Conservation (phyloP, 2,797 vertebrate genomes). For the Adrianichthys oophorus region DNA sequence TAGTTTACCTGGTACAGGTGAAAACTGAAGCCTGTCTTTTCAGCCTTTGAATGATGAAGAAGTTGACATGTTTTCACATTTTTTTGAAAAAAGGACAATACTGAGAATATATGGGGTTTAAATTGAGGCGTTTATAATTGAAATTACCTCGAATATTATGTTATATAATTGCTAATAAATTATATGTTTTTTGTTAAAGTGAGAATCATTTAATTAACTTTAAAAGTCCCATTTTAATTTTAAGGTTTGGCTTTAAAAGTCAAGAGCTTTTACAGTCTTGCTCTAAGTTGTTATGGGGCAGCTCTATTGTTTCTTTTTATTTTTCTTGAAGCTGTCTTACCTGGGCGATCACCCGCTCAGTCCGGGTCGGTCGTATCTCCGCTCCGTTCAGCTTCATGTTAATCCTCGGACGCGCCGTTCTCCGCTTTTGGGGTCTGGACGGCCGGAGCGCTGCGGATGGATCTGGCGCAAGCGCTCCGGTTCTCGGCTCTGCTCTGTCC, state of each 20-base stretch:
- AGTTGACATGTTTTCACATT: background rate
- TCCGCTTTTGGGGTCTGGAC: background rate
- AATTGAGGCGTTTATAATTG: too few relatives aligned
- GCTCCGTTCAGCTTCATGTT: slow-evolving; percentile 4
- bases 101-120: too few relatives aligned
- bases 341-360: slow-evolving; percentile 47
- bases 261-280: background rate
- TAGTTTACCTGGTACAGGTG: too few relatives aligned
- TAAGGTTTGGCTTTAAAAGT: background rate
- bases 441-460: background rate
- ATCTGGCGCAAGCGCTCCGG: background rate
- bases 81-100: too few relatives aligned
- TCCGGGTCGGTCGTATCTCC: slow-evolving; percentile 7
- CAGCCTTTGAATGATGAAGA: background rate
- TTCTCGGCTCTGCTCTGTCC: slow-evolving; percentile 3
- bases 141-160: too few relatives aligned
- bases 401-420: slow-evolving; percentile 1
- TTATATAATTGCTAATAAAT: too few relatives aligned
- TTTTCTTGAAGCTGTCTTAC: slow-evolving; percentile 37
- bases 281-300: slow-evolving; percentile 1
- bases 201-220: background rate
- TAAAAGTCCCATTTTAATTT: too few relatives aligned
- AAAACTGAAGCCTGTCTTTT: background rate
- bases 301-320: background rate
- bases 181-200: too few relatives aligned